phyloP scores from a whole-genome alignment of 2,113 vertebrate genomes.

The Lipotes vexillifer region DNA sequence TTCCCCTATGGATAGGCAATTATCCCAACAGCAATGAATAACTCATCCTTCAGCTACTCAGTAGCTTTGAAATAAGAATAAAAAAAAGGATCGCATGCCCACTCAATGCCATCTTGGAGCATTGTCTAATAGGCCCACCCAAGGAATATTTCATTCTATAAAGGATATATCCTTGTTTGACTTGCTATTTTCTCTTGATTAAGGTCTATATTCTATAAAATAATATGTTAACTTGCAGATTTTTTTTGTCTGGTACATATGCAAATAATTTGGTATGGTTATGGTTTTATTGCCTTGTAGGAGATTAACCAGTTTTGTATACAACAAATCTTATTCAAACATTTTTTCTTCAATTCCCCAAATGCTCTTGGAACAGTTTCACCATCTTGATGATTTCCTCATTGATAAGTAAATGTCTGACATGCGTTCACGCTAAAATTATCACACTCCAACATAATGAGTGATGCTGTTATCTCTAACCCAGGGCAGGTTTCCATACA shows the following conservation, averaged over 20 bases:
- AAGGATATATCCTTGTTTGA: neutral
- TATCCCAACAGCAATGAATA: neutral
- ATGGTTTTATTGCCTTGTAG: neutral
- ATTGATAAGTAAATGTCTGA: neutral
- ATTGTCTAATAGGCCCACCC: neutral
- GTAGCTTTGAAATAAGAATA: neutral
- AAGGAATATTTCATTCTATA: neutral
- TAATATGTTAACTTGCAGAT: neutral
- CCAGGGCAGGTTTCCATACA: neutral
- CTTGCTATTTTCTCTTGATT: neutral
- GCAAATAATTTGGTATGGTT: neutral
- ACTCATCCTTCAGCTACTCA: neutral
- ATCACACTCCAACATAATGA: neutral
- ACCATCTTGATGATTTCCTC: neutral
- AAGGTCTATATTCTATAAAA: neutral
- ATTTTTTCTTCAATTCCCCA: neutral
- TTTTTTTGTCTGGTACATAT: neutral
- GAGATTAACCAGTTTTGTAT: neutral
- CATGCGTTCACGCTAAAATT: neutral
- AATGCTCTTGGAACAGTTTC: neutral
- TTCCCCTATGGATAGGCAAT: neutral
- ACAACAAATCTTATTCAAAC: neutral
- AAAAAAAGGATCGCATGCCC: neutral
- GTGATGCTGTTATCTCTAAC: neutral
- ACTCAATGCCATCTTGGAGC: neutral